A percentile compares a stretch with the other conserved stretches of the same genome.
Conservation (phyloP, 2,797 vertebrate genomes). For the Mallotus villosus region DNA sequence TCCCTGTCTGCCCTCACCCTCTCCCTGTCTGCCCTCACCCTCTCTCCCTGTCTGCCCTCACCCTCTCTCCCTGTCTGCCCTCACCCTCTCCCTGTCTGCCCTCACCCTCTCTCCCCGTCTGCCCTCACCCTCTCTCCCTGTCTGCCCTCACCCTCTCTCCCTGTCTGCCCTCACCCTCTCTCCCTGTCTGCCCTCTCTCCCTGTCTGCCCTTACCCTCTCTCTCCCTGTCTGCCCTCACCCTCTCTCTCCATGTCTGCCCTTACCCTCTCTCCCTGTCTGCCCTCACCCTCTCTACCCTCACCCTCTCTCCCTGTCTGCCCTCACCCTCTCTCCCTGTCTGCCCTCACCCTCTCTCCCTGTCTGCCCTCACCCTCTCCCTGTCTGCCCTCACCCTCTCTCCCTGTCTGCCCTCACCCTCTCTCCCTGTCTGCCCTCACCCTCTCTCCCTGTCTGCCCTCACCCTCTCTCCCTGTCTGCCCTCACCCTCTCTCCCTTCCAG, state of each 20-base stretch:
- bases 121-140: constrained; percentile 16
- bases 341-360: constrained; percentile 17
- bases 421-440: constrained; percentile 15
- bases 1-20: too few species aligned
- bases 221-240: constrained; percentile 16
- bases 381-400: constrained; percentile 14
- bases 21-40: constrained; percentile 13
- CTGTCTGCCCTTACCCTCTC: constrained; percentile 10
- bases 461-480: constrained; percentile 2
- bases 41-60: constrained; percentile 10
- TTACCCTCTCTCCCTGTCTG: constrained; percentile 13
- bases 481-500: constrained; percentile 24
- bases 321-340: constrained; percentile 12
- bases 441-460: constrained; percentile 10
- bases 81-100: too few species aligned
- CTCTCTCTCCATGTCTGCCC: constrained; percentile 11
- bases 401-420: constrained; percentile 12
- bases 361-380: too few species aligned
- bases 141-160: constrained; percentile 13
- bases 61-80: constrained; percentile 19
- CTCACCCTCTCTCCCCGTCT: constrained; percentile 10
- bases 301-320: too few species aligned
- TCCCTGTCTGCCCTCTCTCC: too few species aligned
- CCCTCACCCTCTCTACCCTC: constrained; percentile 16
- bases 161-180: constrained; percentile 13